Base-by-base conservation (phyloP, 2,888 invertebrate species). In the Leucoptera coffeella region DNA sequence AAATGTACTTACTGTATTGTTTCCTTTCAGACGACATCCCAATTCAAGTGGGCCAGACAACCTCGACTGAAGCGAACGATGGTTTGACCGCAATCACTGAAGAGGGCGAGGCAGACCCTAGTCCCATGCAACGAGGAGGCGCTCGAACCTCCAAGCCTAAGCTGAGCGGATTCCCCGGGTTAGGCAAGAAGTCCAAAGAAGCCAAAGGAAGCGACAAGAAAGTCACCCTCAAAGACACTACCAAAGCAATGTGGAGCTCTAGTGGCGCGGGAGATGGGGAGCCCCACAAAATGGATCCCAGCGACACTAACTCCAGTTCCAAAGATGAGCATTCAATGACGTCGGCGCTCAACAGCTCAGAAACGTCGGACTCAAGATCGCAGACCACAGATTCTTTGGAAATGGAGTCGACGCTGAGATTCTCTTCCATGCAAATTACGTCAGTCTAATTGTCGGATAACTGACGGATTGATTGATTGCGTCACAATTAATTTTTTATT, bases 1-100 rank as follows among this genome's bases (percentile, higher is more conserved):
- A 7, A 9, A 17, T 17, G 6, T 17, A 17, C 6, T 17, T 6
- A 17, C 17, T 7, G 6, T 17, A 7, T 6, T 17, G 17, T 17
- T 38, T 45, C 39, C 47, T 67, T 74, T 29, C 72, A 88, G 90
- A 90, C 72, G 90, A 90, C 59, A 90, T 90, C 62, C 90, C 89
- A 24, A 90, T 90, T 43, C 88, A 88, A 73, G 77, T 77, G 25
- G 77, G 76, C 8, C 80, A 80, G 44, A 77, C 74, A 24, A 75
- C 75, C 29, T 62, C 73, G 7, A 54, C 60, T 4, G 81, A 80
- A 29, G 67, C 69, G 2, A 69, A 71, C 22, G 72, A 72, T 31
- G 59, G 75, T 41, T 58, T 84, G 19, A 74, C 80, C 23, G 78
- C 82, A 0, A 84, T 84, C 37, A 77, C 77, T 2, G 84, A 84